These are phyloP conservation scores for Zhuqinia jingwanae DNA, from an alignment of 2,888 invertebrate species.

Conservation along the genomic window DNA sequence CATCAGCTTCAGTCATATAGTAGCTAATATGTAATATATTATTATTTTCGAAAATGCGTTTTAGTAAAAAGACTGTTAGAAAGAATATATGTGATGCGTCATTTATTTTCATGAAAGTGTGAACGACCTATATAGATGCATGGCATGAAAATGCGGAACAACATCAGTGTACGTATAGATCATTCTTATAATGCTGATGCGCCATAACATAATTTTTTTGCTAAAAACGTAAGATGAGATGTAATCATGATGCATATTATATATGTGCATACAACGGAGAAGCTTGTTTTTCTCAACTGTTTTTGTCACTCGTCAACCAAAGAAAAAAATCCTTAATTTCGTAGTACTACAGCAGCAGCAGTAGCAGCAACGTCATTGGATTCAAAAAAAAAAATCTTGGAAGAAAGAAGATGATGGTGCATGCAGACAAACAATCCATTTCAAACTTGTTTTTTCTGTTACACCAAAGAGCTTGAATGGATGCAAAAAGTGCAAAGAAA, in stretches of 20 bases:
- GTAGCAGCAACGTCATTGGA: not conserved
- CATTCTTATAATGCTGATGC: not conserved
- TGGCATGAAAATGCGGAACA: slow-evolving; percentile 5
- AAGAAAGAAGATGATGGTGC: not conserved
- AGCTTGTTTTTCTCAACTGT: not conserved
- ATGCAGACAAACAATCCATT: too few species aligned
- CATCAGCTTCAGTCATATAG: too few species aligned
- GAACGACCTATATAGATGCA: slow-evolving; percentile 15
- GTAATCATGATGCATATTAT: too few species aligned
- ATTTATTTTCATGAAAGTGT: slow-evolving; percentile 16
- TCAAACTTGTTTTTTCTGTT: not conserved
- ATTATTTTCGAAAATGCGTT: too few species aligned
- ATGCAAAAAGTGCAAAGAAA: not conserved
- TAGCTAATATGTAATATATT: too few species aligned
- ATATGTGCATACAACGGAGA: too few species aligned
- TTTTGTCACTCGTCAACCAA: slow-evolving; percentile 3
- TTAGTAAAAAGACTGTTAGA: too few species aligned
- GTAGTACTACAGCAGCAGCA: not conserved
- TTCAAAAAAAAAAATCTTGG: not conserved
- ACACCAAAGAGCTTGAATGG: not conserved
- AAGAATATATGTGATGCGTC: not conserved
- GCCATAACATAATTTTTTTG: not conserved
- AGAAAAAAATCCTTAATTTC: not conserved
- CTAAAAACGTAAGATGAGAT: not conserved
- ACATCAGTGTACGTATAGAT: not conserved